Conservation (phyloP, 2,888 invertebrate genomes). For the Lithophane ornitopus region DNA sequence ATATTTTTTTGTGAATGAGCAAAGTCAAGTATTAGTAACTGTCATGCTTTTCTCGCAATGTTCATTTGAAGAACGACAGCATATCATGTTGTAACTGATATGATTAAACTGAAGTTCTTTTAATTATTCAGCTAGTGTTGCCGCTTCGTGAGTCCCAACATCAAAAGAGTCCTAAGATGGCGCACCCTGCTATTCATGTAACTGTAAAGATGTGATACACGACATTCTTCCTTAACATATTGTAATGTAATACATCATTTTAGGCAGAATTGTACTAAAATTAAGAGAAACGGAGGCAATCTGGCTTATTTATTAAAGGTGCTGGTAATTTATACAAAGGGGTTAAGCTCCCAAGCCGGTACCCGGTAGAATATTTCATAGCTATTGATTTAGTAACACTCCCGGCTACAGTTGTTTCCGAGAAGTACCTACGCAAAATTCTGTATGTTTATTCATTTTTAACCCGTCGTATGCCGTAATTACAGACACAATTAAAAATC, state of each 20-base stretch:
- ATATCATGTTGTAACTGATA: too few species aligned
- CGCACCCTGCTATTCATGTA: too few species aligned
- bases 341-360: constrained; percentile 24
- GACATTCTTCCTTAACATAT: background rate
- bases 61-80: background rate
- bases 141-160: too few species aligned
- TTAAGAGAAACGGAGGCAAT: constrained; percentile 32
- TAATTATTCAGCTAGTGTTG: too few species aligned
- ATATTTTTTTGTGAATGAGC: background rate
- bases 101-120: too few species aligned
- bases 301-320: constrained; percentile 49
- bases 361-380: constrained; percentile 51
- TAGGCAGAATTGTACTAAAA: constrained; percentile 25
- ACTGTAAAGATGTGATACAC: background rate
- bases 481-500: too few species aligned
- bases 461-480: too few species aligned
- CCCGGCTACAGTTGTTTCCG: constrained; percentile 9
- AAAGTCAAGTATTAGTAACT: background rate
- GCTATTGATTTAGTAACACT: constrained; percentile 52
- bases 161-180: too few species aligned
- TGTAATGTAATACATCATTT: constrained; percentile 14
- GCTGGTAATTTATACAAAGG: constrained; percentile 49
- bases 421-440: constrained; percentile 9
- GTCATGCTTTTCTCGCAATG: background rate
- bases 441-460: constrained; percentile 5